Conservation (phyloP, 2,797 vertebrate genomes). For the Eupleurogrammus muticus region DNA sequence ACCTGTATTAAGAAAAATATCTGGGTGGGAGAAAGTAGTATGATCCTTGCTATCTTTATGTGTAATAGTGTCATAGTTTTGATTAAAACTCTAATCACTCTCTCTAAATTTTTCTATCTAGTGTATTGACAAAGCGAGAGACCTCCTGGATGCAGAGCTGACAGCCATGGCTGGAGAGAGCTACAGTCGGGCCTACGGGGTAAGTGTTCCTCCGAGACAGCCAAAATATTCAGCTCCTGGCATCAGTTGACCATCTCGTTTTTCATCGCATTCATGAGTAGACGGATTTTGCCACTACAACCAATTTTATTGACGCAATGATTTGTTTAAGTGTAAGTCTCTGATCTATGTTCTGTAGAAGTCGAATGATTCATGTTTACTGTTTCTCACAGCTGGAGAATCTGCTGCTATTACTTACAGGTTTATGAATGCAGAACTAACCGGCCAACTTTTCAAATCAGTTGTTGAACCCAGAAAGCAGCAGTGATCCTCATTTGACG, state of each 20-base stretch:
- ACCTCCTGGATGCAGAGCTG: constrained; percentile 95
- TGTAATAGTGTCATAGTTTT: background rate
- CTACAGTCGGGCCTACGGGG: constrained; percentile 98
- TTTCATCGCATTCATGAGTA: constrained; percentile 20
- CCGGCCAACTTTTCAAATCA: constrained; percentile 34
- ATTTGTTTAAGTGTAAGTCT: constrained; percentile 5
- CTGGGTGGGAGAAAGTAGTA: background rate
- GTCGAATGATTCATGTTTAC: constrained; percentile 10
- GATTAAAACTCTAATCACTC: background rate
- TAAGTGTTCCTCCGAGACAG: constrained; percentile 72
- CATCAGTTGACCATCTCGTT: constrained; percentile 16
- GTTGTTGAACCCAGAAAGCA: background rate
- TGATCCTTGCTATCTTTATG: background rate
- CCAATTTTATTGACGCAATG: background rate
- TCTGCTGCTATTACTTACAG: background rate
- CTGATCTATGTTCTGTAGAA: constrained; percentile 4
- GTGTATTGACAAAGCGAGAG: constrained; percentile 99
- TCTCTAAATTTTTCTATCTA: constrained; percentile 65
- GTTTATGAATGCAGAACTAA: constrained; percentile 18
- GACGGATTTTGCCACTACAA: constrained; percentile 12
- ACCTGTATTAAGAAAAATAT: background rate
- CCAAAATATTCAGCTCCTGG: constrained; percentile 9
- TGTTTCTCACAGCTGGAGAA: background rate
- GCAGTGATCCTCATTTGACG: background rate
- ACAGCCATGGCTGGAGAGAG: constrained; percentile 99